Evolutionary conservation across 1,140 invertebrate genomes (phyloP), one percentile per base, ranked within the genome.

Genomic region (Arion vulgaris): DNA sequence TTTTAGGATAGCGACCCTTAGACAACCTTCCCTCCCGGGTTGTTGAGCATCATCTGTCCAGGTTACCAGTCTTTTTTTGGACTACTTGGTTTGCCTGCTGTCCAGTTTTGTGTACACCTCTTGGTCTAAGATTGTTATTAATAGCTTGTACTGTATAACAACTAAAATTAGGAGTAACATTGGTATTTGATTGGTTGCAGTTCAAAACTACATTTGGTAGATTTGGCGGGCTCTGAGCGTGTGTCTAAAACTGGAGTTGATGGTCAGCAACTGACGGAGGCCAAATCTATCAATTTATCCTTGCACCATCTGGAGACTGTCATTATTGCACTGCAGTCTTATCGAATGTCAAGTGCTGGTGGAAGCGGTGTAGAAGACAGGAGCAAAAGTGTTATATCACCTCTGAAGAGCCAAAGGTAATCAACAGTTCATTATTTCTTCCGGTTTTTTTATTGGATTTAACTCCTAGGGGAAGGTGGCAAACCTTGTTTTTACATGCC

Each of bases 191-290:
- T 2, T 49, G 32, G 36, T 88, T 86, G 62, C 74, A 93, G 92
- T 87, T 93, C 94, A 1, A 95, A 95, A 89, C 90, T 95, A 19
- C 94, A 95, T 90, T 87, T 95, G 28, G 94, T 95, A 4, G 95
- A 95, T 90, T 91, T 95, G 26, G 95, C 95, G 51, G 95, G 95
- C 92, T 93, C 92, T 26, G 92, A 93, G 81, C 85, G 92, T 80
- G 92, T 93, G 38, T 88, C 90, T 26, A 93, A 93, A 84, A 92
- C 90, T 28, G 91, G 92, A 32, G 91, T 90, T 15, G 91, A 92
- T 76, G 94, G 94, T 62, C 92, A 93, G 81, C 92, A 94, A 74
- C 89, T 95, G 75, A 93, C 92, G 13, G 94, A 95, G 90, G 94
- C 94, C 7, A 94, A 73, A 38, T 93, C 94, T 86, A 95, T 95